Evolutionary conservation across 2,888 invertebrate genomes (phyloP), one percentile per base, ranked within the genome.

Genomic region (Arrhopalites spinosus): DNA sequence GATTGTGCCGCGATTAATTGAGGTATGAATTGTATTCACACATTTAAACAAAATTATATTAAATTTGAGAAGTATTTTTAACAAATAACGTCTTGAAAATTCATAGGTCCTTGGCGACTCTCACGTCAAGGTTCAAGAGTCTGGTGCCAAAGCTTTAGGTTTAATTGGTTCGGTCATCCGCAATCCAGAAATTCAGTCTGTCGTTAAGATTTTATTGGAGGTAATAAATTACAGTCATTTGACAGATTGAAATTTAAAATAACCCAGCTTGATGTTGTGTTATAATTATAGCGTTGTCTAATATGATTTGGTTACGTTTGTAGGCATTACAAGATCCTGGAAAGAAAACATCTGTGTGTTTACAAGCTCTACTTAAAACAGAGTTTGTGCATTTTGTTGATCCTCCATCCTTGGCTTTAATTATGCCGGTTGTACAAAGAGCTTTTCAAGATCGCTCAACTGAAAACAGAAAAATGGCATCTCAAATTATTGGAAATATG

Each of bases 321-420:
- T 92, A 92, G 84, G 98, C 98, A 0, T 88, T 98, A 0, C 96
- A 97, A 86, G 97, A 98, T 88, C 99, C 99, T 1, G 94, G 96
- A 0, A 93, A 93, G 85, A 96, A 95, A 86, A 99, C 98, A 0
- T 94, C 95, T 0, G 90, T 90, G 0, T 97, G 96, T 84, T 89
- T 99, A n/a, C 94, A 96, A 85, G 95, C 94, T 0, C 88, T 98
- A 30, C 86, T 96, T n/a, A 94, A 95, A 86, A 96, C 95, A 0
- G 93, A 98, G 86, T 99, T 99, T 87, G 96, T 99, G 61, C 99
- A 99, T 87, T 98, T 98, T 87, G 98, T 99, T 84, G 99, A 99
- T 87, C 96, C 99, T 1, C 97, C 99, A 0, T 98, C 98, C 0
- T 88, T 99, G 27, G 98, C 99, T 76, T 89, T 99, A 72, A 98